Conservation (phyloP, 2,113 vertebrate genomes). For the Setophaga kirtlandii region DNA sequence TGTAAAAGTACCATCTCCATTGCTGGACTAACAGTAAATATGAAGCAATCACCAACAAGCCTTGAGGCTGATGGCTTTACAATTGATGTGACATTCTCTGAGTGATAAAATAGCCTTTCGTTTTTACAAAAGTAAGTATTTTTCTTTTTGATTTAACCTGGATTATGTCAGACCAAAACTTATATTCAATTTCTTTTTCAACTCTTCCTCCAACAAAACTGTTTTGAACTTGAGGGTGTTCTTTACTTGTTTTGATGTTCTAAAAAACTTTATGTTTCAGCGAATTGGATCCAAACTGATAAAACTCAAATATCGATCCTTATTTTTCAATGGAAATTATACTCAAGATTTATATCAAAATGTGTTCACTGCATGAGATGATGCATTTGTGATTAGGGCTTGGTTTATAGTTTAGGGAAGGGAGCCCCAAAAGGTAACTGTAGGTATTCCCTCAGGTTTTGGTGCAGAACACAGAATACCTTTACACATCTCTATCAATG, state of each 20-base stretch:
- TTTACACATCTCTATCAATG: constrained; percentile 19
- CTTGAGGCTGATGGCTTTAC: constrained; percentile 96
- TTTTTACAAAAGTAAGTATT: constrained; percentile 91
- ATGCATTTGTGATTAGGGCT: background rate
- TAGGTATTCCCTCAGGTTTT: constrained; percentile 20
- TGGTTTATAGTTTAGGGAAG: constrained; percentile 55
- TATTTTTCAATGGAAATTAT: constrained; percentile 65
- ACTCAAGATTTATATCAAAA: constrained; percentile 62
- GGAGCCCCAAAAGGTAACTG: constrained; percentile 17
- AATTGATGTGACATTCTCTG: constrained; percentile 99
- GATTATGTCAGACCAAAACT: constrained; percentile 82
- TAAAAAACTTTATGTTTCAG: constrained; percentile 61
- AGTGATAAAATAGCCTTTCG: constrained; percentile 91
- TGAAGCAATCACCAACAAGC: constrained; percentile 98
- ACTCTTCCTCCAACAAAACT: constrained; percentile 24
- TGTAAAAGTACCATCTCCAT: constrained; percentile 93
- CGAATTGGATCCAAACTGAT: constrained; percentile 63
- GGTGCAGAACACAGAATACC: constrained; percentile 34
- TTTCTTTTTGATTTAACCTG: constrained; percentile 86
- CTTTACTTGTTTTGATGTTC: constrained; percentile 49
- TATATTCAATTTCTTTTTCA: constrained; percentile 59
- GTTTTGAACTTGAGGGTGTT: constrained; percentile 30
- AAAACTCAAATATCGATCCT: constrained; percentile 63
- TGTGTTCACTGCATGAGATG: constrained; percentile 13
- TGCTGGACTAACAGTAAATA: constrained; percentile 94